A percentile compares a stretch with the other conserved stretches of the same genome.
Conservation (phyloP, 2,888 invertebrate genomes). For the Archips crataeganus region DNA sequence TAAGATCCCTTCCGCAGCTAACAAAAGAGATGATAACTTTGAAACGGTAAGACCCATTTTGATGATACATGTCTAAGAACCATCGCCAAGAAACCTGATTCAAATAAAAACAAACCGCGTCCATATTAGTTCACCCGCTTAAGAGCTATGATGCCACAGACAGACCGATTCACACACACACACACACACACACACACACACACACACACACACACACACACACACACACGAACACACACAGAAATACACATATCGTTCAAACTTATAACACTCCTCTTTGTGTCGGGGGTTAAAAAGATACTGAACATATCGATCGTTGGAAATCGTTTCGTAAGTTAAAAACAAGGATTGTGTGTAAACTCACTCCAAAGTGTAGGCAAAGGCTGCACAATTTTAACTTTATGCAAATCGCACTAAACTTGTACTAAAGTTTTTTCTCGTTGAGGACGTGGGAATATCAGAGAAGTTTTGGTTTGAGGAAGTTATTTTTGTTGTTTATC, state of each 20-base stretch:
- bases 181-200: background rate
- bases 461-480: constrained; percentile 2
- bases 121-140: no score
- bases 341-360: background rate
- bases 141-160: no score
- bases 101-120: no score
- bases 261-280: background rate
- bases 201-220: background rate
- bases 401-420: constrained; percentile 12
- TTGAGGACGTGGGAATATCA: background rate
- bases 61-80: no score
- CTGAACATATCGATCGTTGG: no score
- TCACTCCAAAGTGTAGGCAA: background rate
- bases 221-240: no score
- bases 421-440: background rate
- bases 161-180: background rate
- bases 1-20: no score
- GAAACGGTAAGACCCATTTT: no score
- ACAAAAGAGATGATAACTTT: no score
- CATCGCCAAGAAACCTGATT: no score
- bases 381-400: background rate
- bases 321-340: background rate
- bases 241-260: background rate
- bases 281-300: no score
- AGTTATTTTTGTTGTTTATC: constrained; percentile 13